These are phyloP conservation scores for Zygothrica quintamaculata DNA, from an alignment of 2,888 invertebrate species.

Conservation along the genomic window DNA sequence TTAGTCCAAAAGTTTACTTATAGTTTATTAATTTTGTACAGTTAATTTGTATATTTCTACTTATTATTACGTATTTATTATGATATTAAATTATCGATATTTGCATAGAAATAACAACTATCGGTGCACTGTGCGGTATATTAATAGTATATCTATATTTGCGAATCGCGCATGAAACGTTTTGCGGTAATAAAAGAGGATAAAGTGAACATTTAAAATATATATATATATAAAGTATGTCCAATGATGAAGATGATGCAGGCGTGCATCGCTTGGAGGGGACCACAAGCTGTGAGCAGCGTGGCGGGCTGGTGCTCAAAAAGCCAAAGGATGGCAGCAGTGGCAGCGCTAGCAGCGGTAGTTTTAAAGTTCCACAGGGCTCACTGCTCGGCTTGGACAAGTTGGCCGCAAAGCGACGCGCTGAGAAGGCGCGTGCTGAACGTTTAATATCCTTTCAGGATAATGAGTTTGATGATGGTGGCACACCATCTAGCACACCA, in stretches of 20 bases:
- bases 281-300: constrained; percentile 85
- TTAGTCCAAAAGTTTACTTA: too few relatives aligned
- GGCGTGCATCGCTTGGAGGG: constrained; percentile 90
- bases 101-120: background rate
- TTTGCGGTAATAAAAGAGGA: constrained; percentile 48
- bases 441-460: constrained; percentile 88
- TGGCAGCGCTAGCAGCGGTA: constrained; percentile 73
- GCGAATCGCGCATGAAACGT: constrained; percentile 57
- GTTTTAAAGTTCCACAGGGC: constrained; percentile 90
- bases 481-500: constrained; percentile 53
- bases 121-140: constrained; percentile 5
- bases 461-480: constrained; percentile 85
- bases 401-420: constrained; percentile 91
- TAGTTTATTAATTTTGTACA: too few relatives aligned
- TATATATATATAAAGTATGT: too few relatives aligned
- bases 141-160: constrained; percentile 37
- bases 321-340: constrained; percentile 85
- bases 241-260: constrained; percentile 68
- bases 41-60: too few relatives aligned
- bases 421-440: constrained; percentile 87
- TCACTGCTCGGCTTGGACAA: constrained; percentile 94
- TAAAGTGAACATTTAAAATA: constrained; percentile 7
- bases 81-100: constrained; percentile 16
- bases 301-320: constrained; percentile 90
- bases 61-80: too few relatives aligned